Evolutionary conservation across 2,888 invertebrate species (phyloP).

Genomic region (Drosophila recens): DNA sequence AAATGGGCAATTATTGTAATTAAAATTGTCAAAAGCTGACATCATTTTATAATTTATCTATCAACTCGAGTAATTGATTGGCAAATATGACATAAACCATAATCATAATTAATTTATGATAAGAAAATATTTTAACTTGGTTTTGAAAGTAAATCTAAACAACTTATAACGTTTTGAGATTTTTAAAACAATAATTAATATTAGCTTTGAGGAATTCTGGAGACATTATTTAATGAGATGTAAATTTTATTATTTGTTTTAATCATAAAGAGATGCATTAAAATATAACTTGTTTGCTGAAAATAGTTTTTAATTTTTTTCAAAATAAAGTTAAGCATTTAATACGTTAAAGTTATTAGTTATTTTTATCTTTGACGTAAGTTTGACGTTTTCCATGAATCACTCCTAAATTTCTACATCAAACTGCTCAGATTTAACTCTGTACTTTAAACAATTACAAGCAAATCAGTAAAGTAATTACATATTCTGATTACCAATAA

Average conservation of each 20-base stretch:
- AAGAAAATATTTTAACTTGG: background rate
- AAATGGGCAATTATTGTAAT: conserved; percentile 48
- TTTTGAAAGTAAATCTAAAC: no score
- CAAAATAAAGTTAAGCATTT: no score
- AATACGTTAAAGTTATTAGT: no score
- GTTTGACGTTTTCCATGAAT: no score
- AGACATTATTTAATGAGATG: no score
- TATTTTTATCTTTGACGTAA: no score
- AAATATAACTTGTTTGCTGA: no score
- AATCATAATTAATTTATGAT: background rate
- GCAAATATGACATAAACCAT: background rate
- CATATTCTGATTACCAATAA: conserved; percentile 13
- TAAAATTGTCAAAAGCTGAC: conserved; percentile 47
- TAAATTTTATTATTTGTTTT: no score
- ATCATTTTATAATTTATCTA: conserved; percentile 34
- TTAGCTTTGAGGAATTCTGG: no score
- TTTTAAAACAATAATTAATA: background rate
- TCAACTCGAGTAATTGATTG: conserved; percentile 2
- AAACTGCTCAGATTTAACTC: background rate
- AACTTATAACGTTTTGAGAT: background rate
- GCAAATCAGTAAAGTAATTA: conserved; percentile 33
- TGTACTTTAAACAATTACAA: background rate
- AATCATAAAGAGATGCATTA: no score
- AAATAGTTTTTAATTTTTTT: no score
- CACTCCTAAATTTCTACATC: no score